A percentile compares a stretch with the other conserved stretches of the same genome.
Conservation (phyloP, 1,140 invertebrate species). For the Drosophila guanche region DNA sequence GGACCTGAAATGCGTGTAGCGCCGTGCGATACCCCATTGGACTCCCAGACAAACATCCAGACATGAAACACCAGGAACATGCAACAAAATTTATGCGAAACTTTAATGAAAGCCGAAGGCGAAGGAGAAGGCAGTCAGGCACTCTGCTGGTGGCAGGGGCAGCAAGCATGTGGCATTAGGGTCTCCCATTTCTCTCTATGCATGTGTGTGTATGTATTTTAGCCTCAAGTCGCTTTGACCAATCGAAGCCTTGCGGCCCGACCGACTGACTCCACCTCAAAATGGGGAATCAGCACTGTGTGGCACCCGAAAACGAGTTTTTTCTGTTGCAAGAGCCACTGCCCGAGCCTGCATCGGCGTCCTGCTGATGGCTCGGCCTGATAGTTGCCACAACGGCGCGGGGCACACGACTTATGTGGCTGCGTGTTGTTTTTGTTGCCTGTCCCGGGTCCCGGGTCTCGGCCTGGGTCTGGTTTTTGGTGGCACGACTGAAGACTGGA, state of each 20-base stretch:
- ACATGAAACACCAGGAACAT: conserved; percentile 67
- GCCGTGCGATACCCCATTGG: conserved; percentile 55
- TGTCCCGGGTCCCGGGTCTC: conserved; percentile 20
- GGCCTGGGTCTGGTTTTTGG: conserved; percentile 14
- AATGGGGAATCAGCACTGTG: conserved; percentile 60
- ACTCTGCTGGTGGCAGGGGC: conserved; percentile 3
- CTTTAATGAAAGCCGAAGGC: conserved; percentile 67
- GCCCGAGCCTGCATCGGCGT: conserved; percentile 50
- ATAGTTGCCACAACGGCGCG: conserved; percentile 39
- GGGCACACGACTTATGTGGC: conserved; percentile 27
- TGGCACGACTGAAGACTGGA: conserved; percentile 2
- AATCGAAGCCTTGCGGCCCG: conserved; percentile 51
- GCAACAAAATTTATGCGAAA: conserved; percentile 81
- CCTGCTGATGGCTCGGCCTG: conserved; percentile 70
- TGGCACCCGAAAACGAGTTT: conserved; percentile 58
- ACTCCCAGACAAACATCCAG: conserved; percentile 21
- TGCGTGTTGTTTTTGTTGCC: conserved; percentile 46
- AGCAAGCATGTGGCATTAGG: not conserved
- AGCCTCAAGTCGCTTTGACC: conserved; percentile 30
- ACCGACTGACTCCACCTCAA: conserved; percentile 71
- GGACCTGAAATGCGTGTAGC: conserved; percentile 67
- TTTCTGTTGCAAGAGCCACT: conserved; percentile 43
- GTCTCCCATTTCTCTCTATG: not conserved
- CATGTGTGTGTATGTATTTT: not conserved
- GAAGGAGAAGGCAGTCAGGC: not conserved